Evolutionary conservation across 2,888 invertebrate genomes (phyloP).

Genomic region (Oscheius sp.): DNA sequence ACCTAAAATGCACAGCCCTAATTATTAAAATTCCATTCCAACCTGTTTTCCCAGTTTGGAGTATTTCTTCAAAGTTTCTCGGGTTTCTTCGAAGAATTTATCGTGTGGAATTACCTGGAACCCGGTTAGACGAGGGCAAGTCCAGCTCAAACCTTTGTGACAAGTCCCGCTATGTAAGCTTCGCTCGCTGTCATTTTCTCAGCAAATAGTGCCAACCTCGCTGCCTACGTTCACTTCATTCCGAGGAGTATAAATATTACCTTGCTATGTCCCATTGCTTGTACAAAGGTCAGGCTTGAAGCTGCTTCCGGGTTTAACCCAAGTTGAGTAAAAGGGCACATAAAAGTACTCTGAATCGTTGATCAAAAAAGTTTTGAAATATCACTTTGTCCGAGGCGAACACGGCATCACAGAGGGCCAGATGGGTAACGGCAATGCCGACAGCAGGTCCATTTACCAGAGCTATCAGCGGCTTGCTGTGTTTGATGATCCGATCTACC

Average conservation of each 20-base stretch:
- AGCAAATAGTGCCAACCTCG: slow-evolving; percentile 79
- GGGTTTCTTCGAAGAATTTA: slow-evolving; percentile 42
- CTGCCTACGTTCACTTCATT: slow-evolving; percentile 74
- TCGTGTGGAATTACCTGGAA: slow-evolving; percentile 46
- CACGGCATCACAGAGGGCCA: slow-evolving; percentile 87
- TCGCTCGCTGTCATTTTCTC: slow-evolving; percentile 84
- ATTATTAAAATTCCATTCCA: not conserved
- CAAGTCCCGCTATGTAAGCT: slow-evolving; percentile 83
- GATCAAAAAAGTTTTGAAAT: slow-evolving; percentile 71
- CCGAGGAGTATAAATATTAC: slow-evolving; percentile 72
- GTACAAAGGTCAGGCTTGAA: slow-evolving; percentile 52
- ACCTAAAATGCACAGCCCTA: too few species aligned
- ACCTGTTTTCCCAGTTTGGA: slow-evolving; percentile 44
- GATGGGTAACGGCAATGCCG: slow-evolving; percentile 88
- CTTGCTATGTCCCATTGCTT: slow-evolving; percentile 81
- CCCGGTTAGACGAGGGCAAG: not conserved
- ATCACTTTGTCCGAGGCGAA: slow-evolving; percentile 85
- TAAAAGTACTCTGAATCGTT: slow-evolving; percentile 58
- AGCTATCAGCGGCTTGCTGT: slow-evolving; percentile 87
- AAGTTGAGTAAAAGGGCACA: slow-evolving; percentile 60
- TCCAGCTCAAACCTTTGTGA: slow-evolving; percentile 79
- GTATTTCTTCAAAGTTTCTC: slow-evolving; percentile 42
- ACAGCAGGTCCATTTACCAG: slow-evolving; percentile 95
- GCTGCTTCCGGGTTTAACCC: slow-evolving; percentile 64
- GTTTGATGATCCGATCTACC: slow-evolving; percentile 83